Base-by-base conservation (phyloP, 2,797 vertebrate genomes). In the Pseudopleuronectes americanus region DNA sequence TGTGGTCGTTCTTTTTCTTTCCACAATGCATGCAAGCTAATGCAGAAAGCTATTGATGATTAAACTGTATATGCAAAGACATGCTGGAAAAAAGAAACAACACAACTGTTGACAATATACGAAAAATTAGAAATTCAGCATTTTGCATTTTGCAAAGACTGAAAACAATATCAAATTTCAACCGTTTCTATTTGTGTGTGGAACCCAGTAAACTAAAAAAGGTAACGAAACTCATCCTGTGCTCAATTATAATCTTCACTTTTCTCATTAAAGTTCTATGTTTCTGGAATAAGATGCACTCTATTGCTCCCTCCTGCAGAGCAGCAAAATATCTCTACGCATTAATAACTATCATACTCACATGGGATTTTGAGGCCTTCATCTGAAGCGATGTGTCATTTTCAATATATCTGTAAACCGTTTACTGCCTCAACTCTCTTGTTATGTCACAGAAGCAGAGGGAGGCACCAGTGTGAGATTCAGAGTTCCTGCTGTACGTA, bases 331-430 rank as follows among this genome's bases (percentile, higher is more conserved):
- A 72, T 83, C 57, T 67, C 16, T 43, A 24, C 23, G 33, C 67
- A 74, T 71, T 6, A 80, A 77, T 66, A 84, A 61, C 43, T 16
- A 66, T 57, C 22, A 1, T 80, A 79, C 84, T 80, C 49, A 77
- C 65, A 31, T 59, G 48, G 60, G 68, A 74, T 84, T 31, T 90
- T 86, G 75, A 74, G 55, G 64, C 57, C 58, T 82, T 86, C 77
- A 82, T 91, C 74, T 81, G 71, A 89, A 86, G 71, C 68, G 64
- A 59, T 55, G 67, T 87, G 79, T 85, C 81, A 80, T 85, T 84
- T 86, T 81, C 74, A 84, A 83, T 90, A 79, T 77, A 81, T 84
- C 69, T 79, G 54, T 61, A 65, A 24, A 77, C 48, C 21, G n/a
- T 84, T 90, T 85, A 87, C 68, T 75, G 54, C 67, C 45, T 21